These are phyloP conservation scores for Dryocosmus kuriphilus DNA, from an alignment of 2,888 invertebrate genomes.

Conservation along the genomic window DNA sequence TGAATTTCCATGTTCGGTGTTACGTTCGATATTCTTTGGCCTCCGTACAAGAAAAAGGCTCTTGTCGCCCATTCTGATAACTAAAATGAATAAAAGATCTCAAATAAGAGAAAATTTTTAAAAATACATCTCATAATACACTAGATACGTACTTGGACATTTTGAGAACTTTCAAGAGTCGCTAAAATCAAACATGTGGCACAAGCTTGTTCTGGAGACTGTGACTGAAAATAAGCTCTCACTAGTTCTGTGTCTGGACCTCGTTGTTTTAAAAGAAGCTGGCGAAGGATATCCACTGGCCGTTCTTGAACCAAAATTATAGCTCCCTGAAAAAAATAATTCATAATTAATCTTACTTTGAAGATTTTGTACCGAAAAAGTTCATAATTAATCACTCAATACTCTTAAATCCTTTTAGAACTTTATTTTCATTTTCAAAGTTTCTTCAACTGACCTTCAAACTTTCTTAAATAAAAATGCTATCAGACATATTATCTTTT, in stretches of 20 bases:
- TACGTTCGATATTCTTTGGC: constrained; percentile 79
- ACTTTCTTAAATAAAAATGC: no score
- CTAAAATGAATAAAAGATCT: constrained; percentile 65
- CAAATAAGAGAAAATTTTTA: neutral
- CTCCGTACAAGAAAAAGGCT: constrained; percentile 95
- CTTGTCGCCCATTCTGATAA: constrained; percentile 92
- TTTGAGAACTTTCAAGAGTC: constrained; percentile 83
- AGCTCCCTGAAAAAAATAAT: constrained; percentile 81
- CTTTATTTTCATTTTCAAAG: no score
- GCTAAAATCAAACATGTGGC: constrained; percentile 92
- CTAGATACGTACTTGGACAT: constrained; percentile 80
- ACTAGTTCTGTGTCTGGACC: constrained; percentile 93
- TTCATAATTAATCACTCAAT: no score
- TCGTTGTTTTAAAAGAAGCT: constrained; percentile 88
- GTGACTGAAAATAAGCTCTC: constrained; percentile 90
- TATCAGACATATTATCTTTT: no score
- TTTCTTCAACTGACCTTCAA: no score
- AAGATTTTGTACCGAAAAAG: no score
- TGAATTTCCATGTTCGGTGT: constrained; percentile 63
- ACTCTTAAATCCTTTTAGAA: no score
- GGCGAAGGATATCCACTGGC: constrained; percentile 92
- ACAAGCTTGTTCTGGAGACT: constrained; percentile 92
- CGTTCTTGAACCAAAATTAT: constrained; percentile 90
- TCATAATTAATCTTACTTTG: neutral
- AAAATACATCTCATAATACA: neutral